Evolutionary conservation across 2,797 vertebrate genomes (phyloP).

Genomic region (Orientallactaga sibirica): DNA sequence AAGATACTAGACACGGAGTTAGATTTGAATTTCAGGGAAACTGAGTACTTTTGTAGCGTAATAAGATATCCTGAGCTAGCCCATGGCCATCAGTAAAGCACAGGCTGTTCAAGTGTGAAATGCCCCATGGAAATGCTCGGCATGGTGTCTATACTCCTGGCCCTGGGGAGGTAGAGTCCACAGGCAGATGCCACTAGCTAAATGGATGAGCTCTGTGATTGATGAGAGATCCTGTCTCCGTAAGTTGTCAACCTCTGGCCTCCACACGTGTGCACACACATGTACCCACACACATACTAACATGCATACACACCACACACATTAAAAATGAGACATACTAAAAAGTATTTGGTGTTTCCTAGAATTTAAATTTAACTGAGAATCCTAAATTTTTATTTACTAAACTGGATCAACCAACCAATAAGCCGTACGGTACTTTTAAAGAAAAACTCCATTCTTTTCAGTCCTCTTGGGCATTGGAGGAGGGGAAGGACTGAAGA

Average conservation of each 20-base stretch:
- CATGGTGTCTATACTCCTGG: no score
- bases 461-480: not conserved
- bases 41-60: not conserved
- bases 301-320: no score
- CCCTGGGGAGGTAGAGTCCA: no score
- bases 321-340: not conserved
- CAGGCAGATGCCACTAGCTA: no score
- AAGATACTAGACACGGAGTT: not conserved
- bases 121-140: no score
- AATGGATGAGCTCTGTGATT: no score
- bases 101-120: no score
- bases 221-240: no score
- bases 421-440: not conserved
- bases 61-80: not conserved
- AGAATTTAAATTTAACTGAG: slow-evolving; percentile 31
- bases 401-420: not conserved
- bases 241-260: no score
- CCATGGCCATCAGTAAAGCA: no score
- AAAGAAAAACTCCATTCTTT: not conserved
- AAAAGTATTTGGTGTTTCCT: not conserved
- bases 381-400: not conserved
- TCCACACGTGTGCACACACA: no score
- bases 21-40: slow-evolving; percentile 58
- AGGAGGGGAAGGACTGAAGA: not conserved
- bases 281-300: no score